These are phyloP conservation scores for Apostichopus californicus DNA, from an alignment of 35 echinoderm and acorn worm genomes.

Conservation along the genomic window DNA sequence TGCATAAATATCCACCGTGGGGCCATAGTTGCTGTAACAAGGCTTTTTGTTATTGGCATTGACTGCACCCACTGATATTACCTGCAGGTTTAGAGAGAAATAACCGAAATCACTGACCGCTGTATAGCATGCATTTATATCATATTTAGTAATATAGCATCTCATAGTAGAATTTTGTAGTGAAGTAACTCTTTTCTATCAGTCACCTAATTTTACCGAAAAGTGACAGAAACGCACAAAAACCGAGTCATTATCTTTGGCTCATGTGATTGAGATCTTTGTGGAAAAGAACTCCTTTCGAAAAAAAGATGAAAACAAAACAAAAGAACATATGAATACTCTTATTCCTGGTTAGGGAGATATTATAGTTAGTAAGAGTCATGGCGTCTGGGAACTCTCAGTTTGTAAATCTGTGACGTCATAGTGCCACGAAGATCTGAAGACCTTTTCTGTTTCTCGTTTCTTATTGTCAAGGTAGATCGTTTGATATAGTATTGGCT, in stretches of 20 bases:
- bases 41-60: slow-evolving; percentile 31
- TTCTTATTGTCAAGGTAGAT: no score
- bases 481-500: no score
- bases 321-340: no score
- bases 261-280: not conserved
- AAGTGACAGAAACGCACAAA: not conserved
- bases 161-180: not conserved
- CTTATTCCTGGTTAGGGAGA: no score
- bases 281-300: not conserved
- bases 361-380: no score
- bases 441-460: no score
- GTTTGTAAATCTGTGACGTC: no score
- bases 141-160: not conserved
- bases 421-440: no score
- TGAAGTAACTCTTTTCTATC: not conserved
- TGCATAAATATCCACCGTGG: slow-evolving; percentile 41
- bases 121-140: no score
- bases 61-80: slow-evolving; percentile 32
- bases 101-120: no score
- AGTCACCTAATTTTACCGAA: not conserved
- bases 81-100: not conserved
- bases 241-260: not conserved
- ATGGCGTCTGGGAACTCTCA: no score
- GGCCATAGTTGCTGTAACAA: slow-evolving; percentile 17
- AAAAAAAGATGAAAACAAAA: not conserved